Evolutionary conservation across 2,888 invertebrate species (phyloP).

Genomic region (Macaria liturata): DNA sequence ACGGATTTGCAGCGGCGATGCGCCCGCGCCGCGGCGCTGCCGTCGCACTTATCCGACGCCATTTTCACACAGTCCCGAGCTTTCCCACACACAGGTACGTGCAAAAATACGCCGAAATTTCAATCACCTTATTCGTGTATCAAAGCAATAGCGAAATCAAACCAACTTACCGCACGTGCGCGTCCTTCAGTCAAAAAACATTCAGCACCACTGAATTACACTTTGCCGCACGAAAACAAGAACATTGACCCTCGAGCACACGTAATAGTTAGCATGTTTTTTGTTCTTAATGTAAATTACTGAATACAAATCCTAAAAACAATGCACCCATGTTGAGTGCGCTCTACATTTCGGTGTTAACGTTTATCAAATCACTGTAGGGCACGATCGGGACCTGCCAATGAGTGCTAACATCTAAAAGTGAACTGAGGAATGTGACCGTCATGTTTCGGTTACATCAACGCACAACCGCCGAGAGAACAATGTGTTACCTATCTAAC

Average conservation of each 20-base stretch:
- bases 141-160: conserved; percentile 35
- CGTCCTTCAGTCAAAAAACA: conserved; percentile 18
- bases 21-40: conserved; percentile 73
- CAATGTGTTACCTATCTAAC: conserved; percentile 61
- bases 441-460: conserved; percentile 83
- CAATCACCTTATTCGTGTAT: conserved; percentile 30
- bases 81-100: conserved; percentile 79
- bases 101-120: conserved; percentile 38
- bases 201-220: conserved; percentile 24
- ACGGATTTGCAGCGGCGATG: conserved; percentile 72
- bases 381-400: conserved; percentile 42
- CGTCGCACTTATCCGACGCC: conserved; percentile 73
- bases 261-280: conserved; percentile 81
- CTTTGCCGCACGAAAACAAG: conserved; percentile 57
- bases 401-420: conserved; percentile 73
- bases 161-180: conserved; percentile 19
- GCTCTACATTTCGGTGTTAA: conserved; percentile 36
- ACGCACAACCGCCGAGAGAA: conserved; percentile 56
- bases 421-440: conserved; percentile 75
- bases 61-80: conserved; percentile 79
- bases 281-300: conserved; percentile 65
- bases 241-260: conserved; percentile 73
- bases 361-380: conserved; percentile 38
- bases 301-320: conserved; percentile 55
- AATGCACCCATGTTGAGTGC: conserved; percentile 44